Percentiles rank a stretch among this genome's conserved stretches.
phyloP scores from a whole-genome alignment of 2,888 invertebrate genomes.

The Anthophora plumipes region DNA sequence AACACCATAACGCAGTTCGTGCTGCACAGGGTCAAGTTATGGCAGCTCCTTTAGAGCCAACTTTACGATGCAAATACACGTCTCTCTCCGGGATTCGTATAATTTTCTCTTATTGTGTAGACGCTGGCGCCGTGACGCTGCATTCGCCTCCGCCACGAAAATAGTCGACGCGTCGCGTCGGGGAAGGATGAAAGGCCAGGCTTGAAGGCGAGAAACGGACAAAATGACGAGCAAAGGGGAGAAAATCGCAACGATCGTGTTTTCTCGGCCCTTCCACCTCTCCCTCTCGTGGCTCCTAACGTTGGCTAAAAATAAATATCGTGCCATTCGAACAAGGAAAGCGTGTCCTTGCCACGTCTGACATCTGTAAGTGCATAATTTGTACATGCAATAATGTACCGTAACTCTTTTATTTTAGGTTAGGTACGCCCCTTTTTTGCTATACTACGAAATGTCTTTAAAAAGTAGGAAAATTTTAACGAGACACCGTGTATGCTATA shows the following conservation, averaged over 20 bases:
- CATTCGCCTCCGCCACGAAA: constrained; percentile 36
- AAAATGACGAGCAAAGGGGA: constrained; percentile 20
- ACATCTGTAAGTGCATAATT: not conserved
- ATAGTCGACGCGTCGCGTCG: constrained; percentile 18
- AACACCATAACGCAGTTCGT: not conserved
- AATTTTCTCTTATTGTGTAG: constrained; percentile 9
- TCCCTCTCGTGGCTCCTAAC: not conserved
- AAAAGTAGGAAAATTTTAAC: no score
- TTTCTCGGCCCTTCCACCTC: constrained; percentile 23
- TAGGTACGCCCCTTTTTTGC: no score
- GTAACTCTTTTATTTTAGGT: no score
- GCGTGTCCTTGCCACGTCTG: not conserved
- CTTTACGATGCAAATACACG: not conserved
- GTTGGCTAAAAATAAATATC: constrained; percentile 24
- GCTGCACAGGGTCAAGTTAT: constrained; percentile 13
- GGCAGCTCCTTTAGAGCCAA: not conserved
- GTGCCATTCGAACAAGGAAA: not conserved
- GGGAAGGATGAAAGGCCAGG: constrained; percentile 20
- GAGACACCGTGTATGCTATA: no score
- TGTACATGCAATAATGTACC: no score
- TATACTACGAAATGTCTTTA: no score
- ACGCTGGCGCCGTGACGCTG: constrained; percentile 31
- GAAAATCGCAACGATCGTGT: constrained; percentile 42
- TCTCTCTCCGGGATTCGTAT: not conserved
- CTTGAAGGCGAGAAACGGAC: constrained; percentile 21